phyloP scores from a whole-genome alignment of 2,113 vertebrate species.

The Lycaon pictus region DNA sequence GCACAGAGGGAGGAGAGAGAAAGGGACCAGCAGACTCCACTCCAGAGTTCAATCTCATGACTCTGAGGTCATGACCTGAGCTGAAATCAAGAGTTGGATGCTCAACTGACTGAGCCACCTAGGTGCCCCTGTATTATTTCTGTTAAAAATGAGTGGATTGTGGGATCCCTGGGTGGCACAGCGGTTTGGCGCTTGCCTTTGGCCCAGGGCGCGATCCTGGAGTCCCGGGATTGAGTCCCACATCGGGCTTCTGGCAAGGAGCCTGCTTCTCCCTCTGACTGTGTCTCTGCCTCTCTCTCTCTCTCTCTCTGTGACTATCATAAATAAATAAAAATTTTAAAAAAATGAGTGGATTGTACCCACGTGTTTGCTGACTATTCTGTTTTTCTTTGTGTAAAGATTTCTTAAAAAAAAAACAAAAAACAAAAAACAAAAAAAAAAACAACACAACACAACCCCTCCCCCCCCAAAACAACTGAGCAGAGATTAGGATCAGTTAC shows the following conservation, averaged over 20 bases:
- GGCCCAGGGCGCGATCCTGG: no score
- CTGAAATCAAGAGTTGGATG: neutral
- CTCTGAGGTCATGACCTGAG: neutral
- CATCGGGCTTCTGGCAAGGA: no score
- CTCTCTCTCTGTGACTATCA: no score
- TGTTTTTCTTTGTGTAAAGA: neutral
- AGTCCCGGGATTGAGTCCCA: no score
- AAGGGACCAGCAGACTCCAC: neutral
- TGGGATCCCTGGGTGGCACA: neutral
- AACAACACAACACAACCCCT: no score
- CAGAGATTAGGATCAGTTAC: conserved; percentile 20
- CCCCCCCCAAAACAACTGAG: neutral
- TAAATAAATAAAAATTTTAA: no score
- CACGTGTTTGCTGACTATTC: neutral
- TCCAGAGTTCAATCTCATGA: neutral
- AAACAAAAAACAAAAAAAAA: neutral
- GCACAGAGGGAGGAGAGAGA: neutral
- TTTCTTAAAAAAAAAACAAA: neutral
- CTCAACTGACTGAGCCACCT: neutral
- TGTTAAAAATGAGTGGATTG: neutral
- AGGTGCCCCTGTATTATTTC: neutral
- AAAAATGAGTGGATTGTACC: neutral
- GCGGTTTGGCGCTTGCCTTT: no score
- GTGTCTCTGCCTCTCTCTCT: no score
- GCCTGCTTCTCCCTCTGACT: no score